phyloP scores from a whole-genome alignment of 1,140 invertebrate species.

The Lepidurus arcticus region DNA sequence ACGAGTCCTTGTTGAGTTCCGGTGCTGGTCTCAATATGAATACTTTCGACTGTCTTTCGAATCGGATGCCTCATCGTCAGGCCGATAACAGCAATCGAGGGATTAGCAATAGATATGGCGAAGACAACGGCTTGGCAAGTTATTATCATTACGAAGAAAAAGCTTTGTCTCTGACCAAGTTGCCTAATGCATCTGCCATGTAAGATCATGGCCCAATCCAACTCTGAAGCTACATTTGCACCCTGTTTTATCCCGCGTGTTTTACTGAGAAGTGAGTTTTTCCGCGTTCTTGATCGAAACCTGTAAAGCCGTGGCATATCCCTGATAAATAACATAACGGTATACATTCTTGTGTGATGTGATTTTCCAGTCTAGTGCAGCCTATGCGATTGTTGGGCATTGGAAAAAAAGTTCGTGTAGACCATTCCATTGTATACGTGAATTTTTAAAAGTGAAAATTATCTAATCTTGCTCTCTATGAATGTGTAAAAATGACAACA shows the following conservation, averaged over 20 bases:
- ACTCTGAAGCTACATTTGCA: not conserved
- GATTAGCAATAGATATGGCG: constrained; percentile 5
- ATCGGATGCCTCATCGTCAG: not conserved
- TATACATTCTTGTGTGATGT: not conserved
- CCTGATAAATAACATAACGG: not conserved
- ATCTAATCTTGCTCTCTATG: not conserved
- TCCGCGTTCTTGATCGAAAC: too few relatives aligned
- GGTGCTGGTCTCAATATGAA: constrained; percentile 14
- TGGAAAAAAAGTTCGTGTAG: not conserved
- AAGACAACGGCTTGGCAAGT: not conserved
- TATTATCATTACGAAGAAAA: constrained; percentile 10
- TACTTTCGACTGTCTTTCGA: constrained; percentile 4
- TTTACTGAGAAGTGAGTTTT: not conserved
- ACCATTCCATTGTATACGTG: constrained; percentile 19
- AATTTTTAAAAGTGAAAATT: not conserved
- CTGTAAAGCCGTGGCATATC: too few relatives aligned
- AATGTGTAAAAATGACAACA: not conserved
- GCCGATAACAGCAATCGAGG: not conserved
- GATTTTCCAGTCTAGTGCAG: constrained; percentile 15
- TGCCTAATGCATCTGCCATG: constrained; percentile 13
- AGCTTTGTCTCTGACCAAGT: constrained; percentile 8
- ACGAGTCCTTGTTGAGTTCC: constrained; percentile 18
- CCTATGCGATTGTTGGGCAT: constrained; percentile 18
- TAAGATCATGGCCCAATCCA: not conserved
- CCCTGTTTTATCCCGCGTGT: not conserved